A percentile compares a stretch with the other conserved stretches of the same genome.
Conservation (phyloP, 2,888 invertebrate genomes). For the Caenorhabditis afra region DNA sequence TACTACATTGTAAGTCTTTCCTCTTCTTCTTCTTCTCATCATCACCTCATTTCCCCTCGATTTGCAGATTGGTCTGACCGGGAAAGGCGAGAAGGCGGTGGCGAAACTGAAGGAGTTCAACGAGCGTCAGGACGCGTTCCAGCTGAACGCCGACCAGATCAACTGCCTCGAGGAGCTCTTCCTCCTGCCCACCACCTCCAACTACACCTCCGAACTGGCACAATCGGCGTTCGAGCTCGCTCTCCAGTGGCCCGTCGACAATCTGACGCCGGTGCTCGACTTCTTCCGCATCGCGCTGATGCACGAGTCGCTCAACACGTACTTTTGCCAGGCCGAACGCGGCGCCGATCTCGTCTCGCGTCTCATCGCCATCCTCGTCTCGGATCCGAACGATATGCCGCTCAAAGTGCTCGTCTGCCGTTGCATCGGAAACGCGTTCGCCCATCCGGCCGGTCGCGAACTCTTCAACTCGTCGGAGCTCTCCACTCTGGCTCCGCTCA, state of each 20-base stretch:
- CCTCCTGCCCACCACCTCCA: slow-evolving; percentile 14
- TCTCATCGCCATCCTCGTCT: slow-evolving; percentile 81
- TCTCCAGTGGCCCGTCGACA: slow-evolving; percentile 87
- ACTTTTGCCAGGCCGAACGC: slow-evolving; percentile 31
- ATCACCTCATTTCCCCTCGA: too few species aligned
- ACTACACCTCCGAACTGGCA: slow-evolving; percentile 36
- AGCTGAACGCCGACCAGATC: slow-evolving; percentile 59
- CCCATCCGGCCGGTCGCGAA: slow-evolving; percentile 82
- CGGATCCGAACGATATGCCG: slow-evolving; percentile 83
- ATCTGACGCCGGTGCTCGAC: slow-evolving; percentile 92
- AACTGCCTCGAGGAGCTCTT: slow-evolving; percentile 52
- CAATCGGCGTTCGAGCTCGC: slow-evolving; percentile 56
- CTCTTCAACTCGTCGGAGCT: slow-evolving; percentile 63
- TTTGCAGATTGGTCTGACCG: slow-evolving; percentile 65
- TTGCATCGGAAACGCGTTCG: slow-evolving; percentile 88
- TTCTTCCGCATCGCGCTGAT: slow-evolving; percentile 89
- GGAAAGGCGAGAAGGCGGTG: slow-evolving; percentile 69
- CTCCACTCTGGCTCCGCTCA: slow-evolving; percentile 50
- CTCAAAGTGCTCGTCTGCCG: slow-evolving; percentile 88
- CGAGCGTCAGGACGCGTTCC: slow-evolving; percentile 61
- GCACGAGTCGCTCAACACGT: slow-evolving; percentile 84
- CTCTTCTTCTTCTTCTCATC: too few species aligned
- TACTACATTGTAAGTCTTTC: slow-evolving; percentile 34
- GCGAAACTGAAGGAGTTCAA: slow-evolving; percentile 68
- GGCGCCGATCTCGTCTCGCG: slow-evolving; percentile 30